phyloP scores from a whole-genome alignment of 2,113 vertebrate genomes.

The Campylomormyrus tamandua region DNA sequence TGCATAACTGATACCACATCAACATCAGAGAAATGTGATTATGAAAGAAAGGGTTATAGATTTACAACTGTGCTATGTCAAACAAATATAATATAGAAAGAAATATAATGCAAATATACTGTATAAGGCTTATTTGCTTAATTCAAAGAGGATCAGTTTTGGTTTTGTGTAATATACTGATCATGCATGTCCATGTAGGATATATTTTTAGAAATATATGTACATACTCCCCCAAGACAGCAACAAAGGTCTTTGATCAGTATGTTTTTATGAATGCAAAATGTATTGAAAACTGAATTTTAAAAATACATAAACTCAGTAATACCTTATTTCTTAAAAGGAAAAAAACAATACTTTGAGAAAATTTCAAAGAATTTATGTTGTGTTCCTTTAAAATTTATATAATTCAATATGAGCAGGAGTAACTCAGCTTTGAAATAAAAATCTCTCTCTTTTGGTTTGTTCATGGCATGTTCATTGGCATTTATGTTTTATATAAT shows the following conservation, averaged over 20 bases:
- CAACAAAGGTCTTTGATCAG: background rate
- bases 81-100: background rate
- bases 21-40: background rate
- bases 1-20: background rate
- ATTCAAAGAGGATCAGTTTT: background rate
- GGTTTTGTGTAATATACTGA: background rate
- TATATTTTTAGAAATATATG: background rate
- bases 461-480: conserved; percentile 4
- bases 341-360: background rate
- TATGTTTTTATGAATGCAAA: background rate
- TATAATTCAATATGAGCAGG: background rate
- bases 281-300: background rate
- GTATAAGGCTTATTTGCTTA: background rate
- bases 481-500: background rate
- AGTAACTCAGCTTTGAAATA: background rate
- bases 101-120: background rate
- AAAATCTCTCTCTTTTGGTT: background rate
- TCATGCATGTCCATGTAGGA: background rate
- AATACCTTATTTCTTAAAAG: background rate
- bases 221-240: background rate
- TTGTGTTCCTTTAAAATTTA: background rate
- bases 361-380: background rate
- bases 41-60: background rate
- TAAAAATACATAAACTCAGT: background rate
- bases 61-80: background rate